Evolutionary conservation across 2,888 invertebrate genomes (phyloP), one percentile per base, ranked within the genome.

Genomic region (Meiosimyza platycephala): DNA sequence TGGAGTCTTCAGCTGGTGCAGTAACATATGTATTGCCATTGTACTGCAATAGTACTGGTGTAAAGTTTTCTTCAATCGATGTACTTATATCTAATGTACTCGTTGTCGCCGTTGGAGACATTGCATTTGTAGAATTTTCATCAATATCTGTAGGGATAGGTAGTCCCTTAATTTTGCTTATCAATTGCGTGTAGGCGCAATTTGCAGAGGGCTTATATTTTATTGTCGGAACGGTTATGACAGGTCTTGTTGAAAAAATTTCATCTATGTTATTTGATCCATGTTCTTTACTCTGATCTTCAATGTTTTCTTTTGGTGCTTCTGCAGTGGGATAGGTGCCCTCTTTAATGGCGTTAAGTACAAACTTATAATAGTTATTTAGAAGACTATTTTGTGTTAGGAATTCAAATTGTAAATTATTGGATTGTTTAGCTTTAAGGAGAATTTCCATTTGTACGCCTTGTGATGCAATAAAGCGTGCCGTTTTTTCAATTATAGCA

Each of bases 371-470:
- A 88, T 97, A 99, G 0, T 93, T 92, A 88, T 98, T 93, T 55
- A 99, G 89, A 0, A 89, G 87, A 74, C 95, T 92, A 77, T 95
- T 95, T 83, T 94, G 95, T 73, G 95, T 94, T 74, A 99, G 89
- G 88, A 99, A 99, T 77, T 93, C 91, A 88, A 99, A 99, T 88
- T 97, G 95, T 0, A 93, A 90, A 88, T 98, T 99, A 83, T 94
- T 93, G 0, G 94, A 91, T 87, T 99, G 99, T 88, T 99, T 99
- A 5, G 98, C 96, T 88, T 99, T 99, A 78, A 99, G 93, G 13
- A 99, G 90, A 79, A 99, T 98, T 89, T 99, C 99, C 98, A 99
- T 98, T 88, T 99, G 99, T 9, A 93, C 91, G 0, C 99, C 99
- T 84, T 98, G 97, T 65, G 92, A 90, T 79, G 93, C 93, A 79